Conservation (phyloP, 2,888 invertebrate species). For the Punctoribates punctum region DNA sequence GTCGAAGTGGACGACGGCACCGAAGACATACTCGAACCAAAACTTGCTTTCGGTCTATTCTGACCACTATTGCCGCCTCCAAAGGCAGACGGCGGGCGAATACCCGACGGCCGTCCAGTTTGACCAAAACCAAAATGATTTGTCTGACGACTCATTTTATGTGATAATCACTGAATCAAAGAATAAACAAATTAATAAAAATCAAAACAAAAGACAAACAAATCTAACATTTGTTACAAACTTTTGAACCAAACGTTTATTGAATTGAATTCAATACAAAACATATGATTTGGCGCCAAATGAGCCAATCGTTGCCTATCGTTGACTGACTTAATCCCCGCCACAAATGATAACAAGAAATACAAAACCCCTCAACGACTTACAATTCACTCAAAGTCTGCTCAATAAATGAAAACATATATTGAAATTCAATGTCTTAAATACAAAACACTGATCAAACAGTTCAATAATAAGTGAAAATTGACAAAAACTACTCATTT, state of each 20-base stretch:
- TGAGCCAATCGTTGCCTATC: background rate
- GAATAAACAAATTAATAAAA: background rate
- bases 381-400: too few relatives aligned
- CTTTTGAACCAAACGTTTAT: too few relatives aligned
- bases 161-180: background rate
- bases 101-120: conserved; percentile 24
- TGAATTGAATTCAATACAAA: background rate
- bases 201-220: too few relatives aligned
- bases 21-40: background rate
- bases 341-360: too few relatives aligned
- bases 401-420: too few relatives aligned
- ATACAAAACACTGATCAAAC: too few relatives aligned
- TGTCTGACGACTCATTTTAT: background rate
- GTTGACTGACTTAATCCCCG: background rate
- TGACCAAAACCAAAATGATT: background rate
- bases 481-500: too few relatives aligned
- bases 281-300: conserved; percentile 1
- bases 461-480: too few relatives aligned
- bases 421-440: too few relatives aligned
- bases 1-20: background rate
- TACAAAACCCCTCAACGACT: too few relatives aligned
- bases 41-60: background rate
- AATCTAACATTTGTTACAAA: too few relatives aligned
- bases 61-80: background rate
- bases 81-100: background rate